A percentile compares a stretch with the other conserved stretches of the same genome.
These are phyloP conservation scores for Loris lydekkerianus DNA, from an alignment of 2,797 vertebrate genomes.

Conservation along the genomic window DNA sequence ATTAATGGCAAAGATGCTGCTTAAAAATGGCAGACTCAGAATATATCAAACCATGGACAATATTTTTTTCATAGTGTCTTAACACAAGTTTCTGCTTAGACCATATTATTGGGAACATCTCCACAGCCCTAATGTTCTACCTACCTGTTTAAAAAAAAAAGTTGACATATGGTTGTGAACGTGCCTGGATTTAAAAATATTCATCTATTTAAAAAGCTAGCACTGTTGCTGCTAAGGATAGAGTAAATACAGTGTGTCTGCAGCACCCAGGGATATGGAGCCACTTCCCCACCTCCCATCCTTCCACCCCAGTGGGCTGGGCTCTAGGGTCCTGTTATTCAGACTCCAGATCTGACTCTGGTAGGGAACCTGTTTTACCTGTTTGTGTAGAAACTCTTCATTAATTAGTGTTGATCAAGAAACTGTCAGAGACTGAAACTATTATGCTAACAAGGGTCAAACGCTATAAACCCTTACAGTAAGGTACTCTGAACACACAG, in stretches of 20 bases:
- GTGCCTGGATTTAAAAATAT: conserved; percentile 75
- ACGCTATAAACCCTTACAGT: not conserved
- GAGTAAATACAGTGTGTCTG: not conserved
- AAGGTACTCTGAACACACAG: not conserved
- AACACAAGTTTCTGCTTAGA: conserved; percentile 64
- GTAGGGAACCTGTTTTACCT: conserved; percentile 40
- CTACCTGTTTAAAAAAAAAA: conserved; percentile 44
- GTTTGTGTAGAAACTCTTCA: conserved; percentile 47
- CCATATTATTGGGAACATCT: conserved; percentile 47
- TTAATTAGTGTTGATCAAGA: conserved; percentile 58
- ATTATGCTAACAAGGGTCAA: conserved; percentile 13
- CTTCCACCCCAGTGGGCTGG: too few species aligned
- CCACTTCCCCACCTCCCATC: not conserved
- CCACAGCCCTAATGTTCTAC: conserved; percentile 64
- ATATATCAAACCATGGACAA: not conserved
- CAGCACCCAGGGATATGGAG: not conserved
- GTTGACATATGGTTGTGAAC: conserved; percentile 56
- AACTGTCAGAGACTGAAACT: not conserved
- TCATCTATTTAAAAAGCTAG: conserved; percentile 69
- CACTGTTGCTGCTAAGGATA: conserved; percentile 26
- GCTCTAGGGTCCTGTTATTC: not conserved
- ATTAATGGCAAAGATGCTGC: conserved; percentile 32
- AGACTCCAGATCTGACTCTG: not conserved
- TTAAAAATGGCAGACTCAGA: conserved; percentile 65
- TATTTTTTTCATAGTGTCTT: conserved; percentile 35